A percentile compares a stretch with the other conserved stretches of the same genome.
Evolutionary conservation across 2,797 vertebrate species (phyloP).

Genomic region (Tokudaia muenninki): DNA sequence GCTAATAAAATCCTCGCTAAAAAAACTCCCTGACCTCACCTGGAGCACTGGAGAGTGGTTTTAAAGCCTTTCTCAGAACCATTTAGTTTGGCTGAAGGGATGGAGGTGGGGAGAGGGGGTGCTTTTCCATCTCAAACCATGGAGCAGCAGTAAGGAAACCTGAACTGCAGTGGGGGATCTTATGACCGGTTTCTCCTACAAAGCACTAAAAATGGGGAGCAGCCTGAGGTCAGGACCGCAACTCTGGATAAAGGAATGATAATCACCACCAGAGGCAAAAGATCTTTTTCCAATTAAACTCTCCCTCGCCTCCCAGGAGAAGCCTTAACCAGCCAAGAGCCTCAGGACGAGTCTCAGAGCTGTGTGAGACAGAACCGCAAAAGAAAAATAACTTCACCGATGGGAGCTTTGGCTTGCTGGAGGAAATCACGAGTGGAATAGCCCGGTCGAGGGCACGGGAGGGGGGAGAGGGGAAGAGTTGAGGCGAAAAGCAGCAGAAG

Average conservation of each 20-base stretch:
- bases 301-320: constrained; percentile 51
- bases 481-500: not conserved
- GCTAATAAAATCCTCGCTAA: constrained; percentile 70
- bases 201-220: constrained; percentile 52
- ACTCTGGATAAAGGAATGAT: constrained; percentile 57
- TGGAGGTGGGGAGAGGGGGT: not conserved
- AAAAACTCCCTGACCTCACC: constrained; percentile 64
- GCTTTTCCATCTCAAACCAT: constrained; percentile 34
- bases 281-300: constrained; percentile 77
- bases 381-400: not conserved
- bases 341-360: not conserved
- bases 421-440: not conserved
- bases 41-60: constrained; percentile 41
- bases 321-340: constrained; percentile 30
- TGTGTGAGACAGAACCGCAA: not conserved
- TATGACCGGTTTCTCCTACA: constrained; percentile 5
- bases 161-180: not conserved
- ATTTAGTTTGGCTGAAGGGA: constrained; percentile 59
- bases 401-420: not conserved
- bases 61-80: constrained; percentile 71
- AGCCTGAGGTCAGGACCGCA: not conserved
- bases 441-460: too few relatives aligned
- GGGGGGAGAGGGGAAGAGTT: not conserved
- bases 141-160: not conserved
- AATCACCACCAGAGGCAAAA: constrained; percentile 49